Evolutionary conservation across 2,113 vertebrate genomes (phyloP).

Genomic region (Heterotis niloticus): DNA sequence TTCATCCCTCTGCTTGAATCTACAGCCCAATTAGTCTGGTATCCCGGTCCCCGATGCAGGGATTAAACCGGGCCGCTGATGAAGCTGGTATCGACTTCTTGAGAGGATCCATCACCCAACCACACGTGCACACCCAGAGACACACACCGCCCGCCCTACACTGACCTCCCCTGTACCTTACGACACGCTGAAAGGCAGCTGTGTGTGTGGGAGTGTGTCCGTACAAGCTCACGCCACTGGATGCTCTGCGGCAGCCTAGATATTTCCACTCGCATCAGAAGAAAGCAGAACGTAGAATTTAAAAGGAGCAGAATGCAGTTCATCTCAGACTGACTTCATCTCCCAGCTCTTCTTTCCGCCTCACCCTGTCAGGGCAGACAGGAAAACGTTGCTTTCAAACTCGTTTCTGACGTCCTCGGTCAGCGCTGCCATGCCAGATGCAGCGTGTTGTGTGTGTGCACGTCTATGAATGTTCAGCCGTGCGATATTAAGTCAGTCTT

Average conservation of each 20-base stretch:
- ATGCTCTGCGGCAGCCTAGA: background rate
- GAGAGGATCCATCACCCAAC: constrained; percentile 35
- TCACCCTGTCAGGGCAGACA: background rate
- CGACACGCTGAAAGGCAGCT: background rate
- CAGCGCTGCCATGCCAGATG: background rate
- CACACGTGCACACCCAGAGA: constrained; percentile 4
- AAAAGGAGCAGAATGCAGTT: background rate
- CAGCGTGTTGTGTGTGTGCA: background rate
- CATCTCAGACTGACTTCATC: background rate
- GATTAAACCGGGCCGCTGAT: constrained; percentile 47
- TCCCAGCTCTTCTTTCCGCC: background rate
- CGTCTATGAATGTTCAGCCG: background rate
- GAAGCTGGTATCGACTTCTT: constrained; percentile 46
- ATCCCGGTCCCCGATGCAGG: constrained; percentile 43
- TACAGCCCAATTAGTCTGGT: constrained; percentile 36
- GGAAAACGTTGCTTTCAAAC: background rate
- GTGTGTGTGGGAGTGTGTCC: background rate
- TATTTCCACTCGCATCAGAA: background rate
- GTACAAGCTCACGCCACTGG: background rate
- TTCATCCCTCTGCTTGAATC: constrained; percentile 23
- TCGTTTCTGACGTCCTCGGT: background rate
- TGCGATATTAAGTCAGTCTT: constrained; percentile 5
- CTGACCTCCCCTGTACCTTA: constrained; percentile 7
- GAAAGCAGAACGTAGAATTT: background rate
- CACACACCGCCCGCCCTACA: background rate